Base-by-base conservation (phyloP, 2,888 invertebrate genomes). In the Lutraria lutraria region DNA sequence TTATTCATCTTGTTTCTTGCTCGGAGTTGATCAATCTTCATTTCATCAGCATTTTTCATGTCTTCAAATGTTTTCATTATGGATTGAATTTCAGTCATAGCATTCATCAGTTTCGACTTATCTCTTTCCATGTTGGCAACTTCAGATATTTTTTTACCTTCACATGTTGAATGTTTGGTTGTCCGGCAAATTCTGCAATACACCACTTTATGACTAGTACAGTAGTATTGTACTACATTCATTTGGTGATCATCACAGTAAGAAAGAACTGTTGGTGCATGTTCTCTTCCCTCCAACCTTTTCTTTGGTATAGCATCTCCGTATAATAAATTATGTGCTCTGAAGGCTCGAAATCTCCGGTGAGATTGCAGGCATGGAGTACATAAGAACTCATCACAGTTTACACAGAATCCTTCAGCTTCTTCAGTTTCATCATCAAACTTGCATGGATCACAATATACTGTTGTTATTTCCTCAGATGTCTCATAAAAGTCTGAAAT, bases 401-500 rank as follows among this genome's bases (percentile, higher is more conserved):
- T 72, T 10, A 72, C 31, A 21, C 84, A 84, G 25, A 54, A 84
- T 76, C 72, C 84, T 31, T 53, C 52, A 54, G 84, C 25, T 31
- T 84, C 84, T 53, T 19, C 52, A 1, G 15, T n/a, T 29, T 21
- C 53, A 10, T 53, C 21, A 0, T 84, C 84, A 76, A 54, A 84
- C 84, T 29, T 16, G 29, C 84, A 84, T 19, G 84, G 84, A 29
- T 84, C 84, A 84, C 84, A 84, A 54, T 84, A 72, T 21, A 84
- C 29, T 16, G 13, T 21, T 54, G n/a, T 53, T 21, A 31, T 53
- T 25, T 76, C 76, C 72, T 76, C 76, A 21, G 84, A 72, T 21
- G 31, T 29, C 1, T 76, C 34, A 34, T 76, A 34, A 34, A 16
- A 34, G 31, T 19, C 16, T 6, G 34, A 76, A 76, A 76, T 25